Evolutionary conservation across 1,140 invertebrate genomes (phyloP).

Genomic region (Drosophila parabipectinata): DNA sequence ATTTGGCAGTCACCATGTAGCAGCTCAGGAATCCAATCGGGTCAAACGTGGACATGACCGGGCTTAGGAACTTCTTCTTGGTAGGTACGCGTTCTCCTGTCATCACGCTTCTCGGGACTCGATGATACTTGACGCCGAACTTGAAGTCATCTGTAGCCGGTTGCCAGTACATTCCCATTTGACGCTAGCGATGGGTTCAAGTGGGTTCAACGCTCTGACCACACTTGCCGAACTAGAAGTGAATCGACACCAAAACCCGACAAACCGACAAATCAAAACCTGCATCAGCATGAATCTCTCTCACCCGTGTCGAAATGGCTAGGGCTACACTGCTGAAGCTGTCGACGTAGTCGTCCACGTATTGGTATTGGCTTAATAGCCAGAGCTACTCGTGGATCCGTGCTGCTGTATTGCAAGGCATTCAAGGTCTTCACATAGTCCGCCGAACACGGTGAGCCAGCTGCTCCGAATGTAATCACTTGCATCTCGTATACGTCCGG

Average conservation of each 20-base stretch:
- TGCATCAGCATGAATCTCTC: constrained; percentile 1
- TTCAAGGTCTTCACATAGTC: neutral
- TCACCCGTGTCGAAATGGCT: neutral
- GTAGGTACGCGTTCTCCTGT: neutral
- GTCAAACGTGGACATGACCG: constrained; percentile 2
- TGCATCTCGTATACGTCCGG: neutral
- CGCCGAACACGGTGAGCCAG: neutral
- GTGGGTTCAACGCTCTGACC: neutral
- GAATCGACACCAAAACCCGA: neutral
- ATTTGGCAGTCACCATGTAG: neutral
- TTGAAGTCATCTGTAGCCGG: constrained; percentile 14
- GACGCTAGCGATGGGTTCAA: no score
- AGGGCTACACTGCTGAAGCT: neutral
- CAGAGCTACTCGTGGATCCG: neutral
- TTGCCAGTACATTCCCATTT: constrained; percentile 16
- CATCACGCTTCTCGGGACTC: constrained; percentile 4
- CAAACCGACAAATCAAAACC: constrained; percentile 1
- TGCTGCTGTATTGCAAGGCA: no score
- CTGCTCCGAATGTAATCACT: neutral
- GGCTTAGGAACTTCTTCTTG: constrained; percentile 10
- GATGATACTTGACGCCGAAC: constrained; percentile 13
- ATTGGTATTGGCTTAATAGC: constrained; percentile 13
- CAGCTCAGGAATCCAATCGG: constrained; percentile 5
- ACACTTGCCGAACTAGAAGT: constrained; percentile 2
- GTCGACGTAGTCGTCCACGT: constrained; percentile 13